A percentile compares a stretch with the other conserved stretches of the same genome.
These are phyloP conservation scores for Xylota sylvarum DNA, from an alignment of 2,888 invertebrate species.

Conservation along the genomic window DNA sequence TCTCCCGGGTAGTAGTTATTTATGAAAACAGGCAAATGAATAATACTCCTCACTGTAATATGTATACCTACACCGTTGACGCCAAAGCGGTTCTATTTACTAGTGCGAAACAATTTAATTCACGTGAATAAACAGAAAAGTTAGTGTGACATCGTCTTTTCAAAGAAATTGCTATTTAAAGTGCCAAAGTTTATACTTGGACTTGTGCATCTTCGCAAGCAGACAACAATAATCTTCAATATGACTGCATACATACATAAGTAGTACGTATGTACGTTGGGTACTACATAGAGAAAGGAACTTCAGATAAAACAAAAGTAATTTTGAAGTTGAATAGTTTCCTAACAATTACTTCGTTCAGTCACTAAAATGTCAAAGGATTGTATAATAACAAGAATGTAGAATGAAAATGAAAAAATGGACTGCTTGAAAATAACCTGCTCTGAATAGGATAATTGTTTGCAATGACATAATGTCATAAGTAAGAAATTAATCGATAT, in stretches of 20 bases:
- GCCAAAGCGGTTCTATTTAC: neutral
- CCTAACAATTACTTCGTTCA: constrained; percentile 35
- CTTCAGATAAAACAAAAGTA: constrained; percentile 41
- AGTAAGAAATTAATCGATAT: neutral
- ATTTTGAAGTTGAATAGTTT: constrained; percentile 54
- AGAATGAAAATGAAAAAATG: neutral
- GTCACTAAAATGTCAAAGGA: constrained; percentile 31
- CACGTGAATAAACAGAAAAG: constrained; percentile 45
- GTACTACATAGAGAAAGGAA: neutral
- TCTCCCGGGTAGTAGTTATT: constrained; percentile 53
- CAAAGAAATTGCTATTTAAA: constrained; percentile 48
- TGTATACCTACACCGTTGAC: constrained; percentile 13
- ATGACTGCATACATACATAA: neutral
- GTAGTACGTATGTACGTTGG: neutral
- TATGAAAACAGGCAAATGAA: constrained; percentile 53
- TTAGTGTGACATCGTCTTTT: constrained; percentile 29
- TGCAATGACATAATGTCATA: neutral
- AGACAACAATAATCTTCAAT: constrained; percentile 5
- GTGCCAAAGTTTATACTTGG: constrained; percentile 41
- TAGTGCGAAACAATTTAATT: constrained; percentile 40
- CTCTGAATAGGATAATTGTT: neutral
- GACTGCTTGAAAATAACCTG: neutral
- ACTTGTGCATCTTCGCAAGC: constrained; percentile 9
- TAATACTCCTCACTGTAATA: constrained; percentile 44
- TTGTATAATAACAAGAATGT: constrained; percentile 23